Evolutionary conservation across 2,888 invertebrate genomes (phyloP).

Genomic region (Monochamus alternatus): DNA sequence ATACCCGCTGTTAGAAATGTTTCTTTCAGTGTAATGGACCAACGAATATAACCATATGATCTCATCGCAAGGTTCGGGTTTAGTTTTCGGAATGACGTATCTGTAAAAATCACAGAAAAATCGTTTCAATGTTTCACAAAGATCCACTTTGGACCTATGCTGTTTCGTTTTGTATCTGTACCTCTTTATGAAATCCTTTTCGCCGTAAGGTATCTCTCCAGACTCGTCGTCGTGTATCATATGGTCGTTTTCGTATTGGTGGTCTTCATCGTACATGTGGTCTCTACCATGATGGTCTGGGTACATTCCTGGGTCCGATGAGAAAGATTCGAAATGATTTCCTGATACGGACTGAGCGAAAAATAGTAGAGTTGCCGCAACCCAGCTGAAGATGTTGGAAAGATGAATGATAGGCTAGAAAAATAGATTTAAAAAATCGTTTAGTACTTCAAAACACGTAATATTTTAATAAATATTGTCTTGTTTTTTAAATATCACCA

Average conservation of each 20-base stretch:
- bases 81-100: slow-evolving; percentile 74
- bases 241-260: slow-evolving; percentile 42
- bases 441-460: too few species aligned
- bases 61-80: slow-evolving; percentile 90
- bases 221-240: slow-evolving; percentile 40
- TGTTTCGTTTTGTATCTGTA: neutral
- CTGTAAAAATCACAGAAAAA: slow-evolving; percentile 15
- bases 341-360: slow-evolving; percentile 74
- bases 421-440: neutral
- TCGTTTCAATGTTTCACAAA: too few species aligned
- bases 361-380: slow-evolving; percentile 75
- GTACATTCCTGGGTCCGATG: slow-evolving; percentile 64
- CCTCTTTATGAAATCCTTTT: slow-evolving; percentile 74
- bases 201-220: slow-evolving; percentile 56
- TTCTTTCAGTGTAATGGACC: slow-evolving; percentile 65
- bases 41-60: slow-evolving; percentile 72
- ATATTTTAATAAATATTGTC: too few species aligned
- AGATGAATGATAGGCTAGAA: slow-evolving; percentile 77
- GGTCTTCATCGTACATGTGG: slow-evolving; percentile 58
- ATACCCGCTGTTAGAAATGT: slow-evolving; percentile 65
- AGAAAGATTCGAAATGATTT: slow-evolving; percentile 68
- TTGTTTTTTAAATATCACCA: too few species aligned
- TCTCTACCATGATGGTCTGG: slow-evolving; percentile 65
- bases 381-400: slow-evolving; percentile 75
- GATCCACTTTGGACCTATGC: too few species aligned